These are phyloP conservation scores for Pseudobourletiella spinata DNA, from an alignment of 1,140 invertebrate species.

Conservation along the genomic window DNA sequence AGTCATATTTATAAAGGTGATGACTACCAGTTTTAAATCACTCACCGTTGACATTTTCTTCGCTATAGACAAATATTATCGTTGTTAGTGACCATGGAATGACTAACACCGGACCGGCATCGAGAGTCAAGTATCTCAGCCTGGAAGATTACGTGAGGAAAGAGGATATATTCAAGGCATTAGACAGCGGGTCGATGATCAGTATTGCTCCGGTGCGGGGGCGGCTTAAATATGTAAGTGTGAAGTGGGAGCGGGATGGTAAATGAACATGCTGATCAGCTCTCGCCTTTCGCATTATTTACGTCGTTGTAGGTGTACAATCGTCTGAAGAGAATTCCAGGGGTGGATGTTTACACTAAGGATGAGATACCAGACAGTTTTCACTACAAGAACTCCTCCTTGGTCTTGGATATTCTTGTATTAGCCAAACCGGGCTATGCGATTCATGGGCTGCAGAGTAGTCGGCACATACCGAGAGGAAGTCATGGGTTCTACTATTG, in stretches of 20 bases:
- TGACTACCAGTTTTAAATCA: not conserved
- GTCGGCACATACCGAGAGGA: conserved; percentile 12
- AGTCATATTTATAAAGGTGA: no score
- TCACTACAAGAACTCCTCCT: conserved; percentile 38
- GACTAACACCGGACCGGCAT: conserved; percentile 36
- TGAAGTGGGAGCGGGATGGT: no score
- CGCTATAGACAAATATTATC: conserved; percentile 40
- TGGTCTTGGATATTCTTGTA: conserved; percentile 35
- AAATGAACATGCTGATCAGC: no score
- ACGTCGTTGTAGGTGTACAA: no score
- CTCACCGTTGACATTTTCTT: not conserved
- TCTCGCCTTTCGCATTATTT: no score
- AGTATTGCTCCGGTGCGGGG: conserved; percentile 36
- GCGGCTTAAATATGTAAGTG: not conserved
- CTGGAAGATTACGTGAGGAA: conserved; percentile 37
- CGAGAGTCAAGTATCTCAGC: conserved; percentile 32
- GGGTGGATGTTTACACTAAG: conserved; percentile 39
- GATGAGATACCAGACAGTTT: conserved; percentile 41
- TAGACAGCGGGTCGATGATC: conserved; percentile 37
- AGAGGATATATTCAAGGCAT: conserved; percentile 35
- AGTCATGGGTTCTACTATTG: conserved; percentile 4
- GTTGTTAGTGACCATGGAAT: conserved; percentile 46
- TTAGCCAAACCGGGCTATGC: conserved; percentile 29
- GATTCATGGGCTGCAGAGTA: conserved; percentile 18
- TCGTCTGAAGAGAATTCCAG: conserved; percentile 32